Percentiles rank a stretch among this genome's conserved stretches.
Evolutionary conservation across 2,888 invertebrate genomes (phyloP).

Genomic region (Pseudeuparius sepicola): DNA sequence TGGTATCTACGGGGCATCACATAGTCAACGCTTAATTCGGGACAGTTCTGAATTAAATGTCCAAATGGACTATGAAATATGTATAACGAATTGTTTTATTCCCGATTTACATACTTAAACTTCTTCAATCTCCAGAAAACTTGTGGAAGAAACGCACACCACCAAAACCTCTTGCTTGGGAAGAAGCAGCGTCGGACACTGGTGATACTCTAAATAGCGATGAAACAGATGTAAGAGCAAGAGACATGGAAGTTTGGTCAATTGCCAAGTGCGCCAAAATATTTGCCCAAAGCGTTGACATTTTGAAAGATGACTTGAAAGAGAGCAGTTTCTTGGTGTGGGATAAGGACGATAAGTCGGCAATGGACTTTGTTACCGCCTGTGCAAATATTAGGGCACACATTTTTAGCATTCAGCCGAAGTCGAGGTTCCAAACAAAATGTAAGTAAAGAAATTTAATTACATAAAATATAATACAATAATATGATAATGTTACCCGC

Average conservation of each 20-base stretch:
- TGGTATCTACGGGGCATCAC: no score
- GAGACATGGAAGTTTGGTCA: conserved; percentile 37
- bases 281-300: conserved; percentile 57
- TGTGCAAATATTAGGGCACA: conserved; percentile 88
- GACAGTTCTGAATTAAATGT: no score
- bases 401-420: conserved; percentile 79
- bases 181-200: conserved; percentile 35
- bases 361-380: conserved; percentile 94
- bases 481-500: no score
- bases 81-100: no score
- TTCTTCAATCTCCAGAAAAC: conserved; percentile 44
- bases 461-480: no score
- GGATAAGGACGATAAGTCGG: conserved; percentile 93
- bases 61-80: no score
- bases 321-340: conserved; percentile 70
- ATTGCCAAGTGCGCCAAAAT: conserved; percentile 38
- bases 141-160: conserved; percentile 87
- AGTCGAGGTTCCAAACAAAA: conserved; percentile 90
- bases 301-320: conserved; percentile 50
- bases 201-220: conserved; percentile 24
- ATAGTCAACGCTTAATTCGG: no score
- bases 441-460: conserved; percentile 49
- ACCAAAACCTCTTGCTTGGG: conserved; percentile 72
- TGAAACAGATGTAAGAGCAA: conserved; percentile 24
- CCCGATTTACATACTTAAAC: conserved; percentile 2